Evolutionary conservation across 2,888 invertebrate genomes (phyloP).

Genomic region (Xanthia togata): DNA sequence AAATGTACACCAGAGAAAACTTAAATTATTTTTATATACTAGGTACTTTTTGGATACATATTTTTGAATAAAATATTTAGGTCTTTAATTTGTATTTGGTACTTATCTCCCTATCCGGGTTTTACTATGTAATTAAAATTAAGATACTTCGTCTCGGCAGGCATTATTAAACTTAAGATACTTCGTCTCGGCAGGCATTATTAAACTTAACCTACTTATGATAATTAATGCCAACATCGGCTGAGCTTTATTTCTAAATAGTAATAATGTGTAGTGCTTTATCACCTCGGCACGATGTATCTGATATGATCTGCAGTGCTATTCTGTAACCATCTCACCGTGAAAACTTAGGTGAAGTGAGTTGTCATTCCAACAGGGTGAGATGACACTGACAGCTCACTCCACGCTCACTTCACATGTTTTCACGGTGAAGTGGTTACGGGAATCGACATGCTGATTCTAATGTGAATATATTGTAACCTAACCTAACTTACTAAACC

Average conservation of each 20-base stretch:
- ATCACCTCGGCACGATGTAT: neutral
- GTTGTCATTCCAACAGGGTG: no score
- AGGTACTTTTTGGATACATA: neutral
- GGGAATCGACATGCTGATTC: no score
- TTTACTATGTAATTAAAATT: neutral
- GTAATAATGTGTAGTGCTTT: neutral
- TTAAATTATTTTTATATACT: conserved; percentile 1
- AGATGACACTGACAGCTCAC: no score
- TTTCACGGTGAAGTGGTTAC: no score
- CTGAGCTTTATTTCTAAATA: neutral
- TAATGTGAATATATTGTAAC: neutral
- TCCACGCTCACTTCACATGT: no score
- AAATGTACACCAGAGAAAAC: conserved; percentile 17
- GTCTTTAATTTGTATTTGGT: neutral
- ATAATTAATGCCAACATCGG: neutral
- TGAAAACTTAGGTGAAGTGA: no score
- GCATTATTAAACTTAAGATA: neutral
- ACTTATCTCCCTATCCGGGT: neutral
- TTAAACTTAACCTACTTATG: neutral
- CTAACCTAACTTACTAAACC: no score
- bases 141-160: neutral
- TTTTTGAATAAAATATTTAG: conserved; percentile 15
- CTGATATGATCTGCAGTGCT: neutral
- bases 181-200: neutral
- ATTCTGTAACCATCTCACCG: no score